Conservation (phyloP, 2,113 vertebrate genomes). For the Pogonocichla stellata region DNA sequence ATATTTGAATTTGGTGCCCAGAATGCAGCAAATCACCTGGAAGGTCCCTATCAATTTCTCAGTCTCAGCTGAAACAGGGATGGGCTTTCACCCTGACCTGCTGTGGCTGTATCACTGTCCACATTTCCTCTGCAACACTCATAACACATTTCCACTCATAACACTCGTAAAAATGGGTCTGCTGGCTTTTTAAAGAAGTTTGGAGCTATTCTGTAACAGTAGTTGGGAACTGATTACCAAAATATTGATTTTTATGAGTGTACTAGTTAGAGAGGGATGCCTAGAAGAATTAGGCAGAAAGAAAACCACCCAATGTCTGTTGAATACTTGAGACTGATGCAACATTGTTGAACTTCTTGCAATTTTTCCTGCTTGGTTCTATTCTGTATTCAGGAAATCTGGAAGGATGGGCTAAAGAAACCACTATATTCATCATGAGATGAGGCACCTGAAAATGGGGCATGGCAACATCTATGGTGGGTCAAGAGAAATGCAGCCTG, state of each 20-base stretch:
- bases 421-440: not conserved
- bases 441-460: not conserved
- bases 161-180: not conserved
- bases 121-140: not conserved
- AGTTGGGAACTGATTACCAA: not conserved
- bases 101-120: not conserved
- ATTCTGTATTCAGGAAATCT: not conserved
- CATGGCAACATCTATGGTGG: accelerated
- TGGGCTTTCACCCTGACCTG: not conserved
- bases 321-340: not conserved
- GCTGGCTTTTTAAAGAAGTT: not conserved
- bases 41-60: not conserved
- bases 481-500: not conserved
- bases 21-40: not conserved
- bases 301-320: not conserved
- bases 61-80: not conserved
- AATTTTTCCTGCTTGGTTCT: not conserved
- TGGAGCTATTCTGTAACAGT: not conserved
- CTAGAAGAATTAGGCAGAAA: not conserved
- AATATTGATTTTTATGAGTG: not conserved
- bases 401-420: not conserved
- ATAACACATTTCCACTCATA: accelerated
- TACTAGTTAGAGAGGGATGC: not conserved
- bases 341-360: not conserved
- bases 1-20: not conserved